Conservation (phyloP, 37 sponge, comb jelly and placozoan species). For the Ephydatia muelleri region DNA sequence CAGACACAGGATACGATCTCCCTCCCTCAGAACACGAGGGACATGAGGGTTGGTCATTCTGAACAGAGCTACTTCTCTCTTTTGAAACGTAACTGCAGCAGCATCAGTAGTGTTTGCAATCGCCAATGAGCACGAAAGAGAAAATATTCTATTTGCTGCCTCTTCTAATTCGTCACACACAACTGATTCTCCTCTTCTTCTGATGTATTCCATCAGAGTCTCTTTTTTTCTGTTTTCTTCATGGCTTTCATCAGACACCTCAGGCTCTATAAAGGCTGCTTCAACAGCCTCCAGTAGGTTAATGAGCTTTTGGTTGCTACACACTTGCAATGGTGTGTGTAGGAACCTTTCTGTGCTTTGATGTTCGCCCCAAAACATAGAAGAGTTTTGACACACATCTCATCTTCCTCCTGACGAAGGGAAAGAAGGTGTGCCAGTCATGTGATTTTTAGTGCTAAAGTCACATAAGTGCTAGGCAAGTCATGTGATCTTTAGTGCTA, state of each 20-base stretch:
- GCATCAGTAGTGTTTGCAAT: not conserved
- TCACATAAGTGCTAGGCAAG: not conserved
- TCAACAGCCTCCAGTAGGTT: not conserved
- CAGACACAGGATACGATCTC: conserved; percentile 20
- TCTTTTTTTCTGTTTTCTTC: not conserved
- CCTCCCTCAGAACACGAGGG: not conserved
- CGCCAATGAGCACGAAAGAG: not conserved
- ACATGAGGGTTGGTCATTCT: not conserved
- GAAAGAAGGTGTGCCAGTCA: not conserved
- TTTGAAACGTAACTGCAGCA: not conserved
- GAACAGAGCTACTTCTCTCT: not conserved
- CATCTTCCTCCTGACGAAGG: not conserved
- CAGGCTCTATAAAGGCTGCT: not conserved
- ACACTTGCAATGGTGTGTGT: not conserved
- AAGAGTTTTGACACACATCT: not conserved
- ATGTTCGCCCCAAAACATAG: not conserved
- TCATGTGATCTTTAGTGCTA: not conserved
- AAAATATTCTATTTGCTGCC: not conserved
- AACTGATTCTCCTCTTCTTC: not conserved
- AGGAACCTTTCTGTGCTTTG: not conserved
- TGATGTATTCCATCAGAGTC: not conserved
- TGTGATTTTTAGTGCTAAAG: not conserved
- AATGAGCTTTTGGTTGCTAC: not conserved
- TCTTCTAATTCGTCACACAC: not conserved
- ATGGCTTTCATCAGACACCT: not conserved